Base-by-base conservation (phyloP, 2,113 vertebrate genomes). In the Ibidorhyncha struthersii region DNA sequence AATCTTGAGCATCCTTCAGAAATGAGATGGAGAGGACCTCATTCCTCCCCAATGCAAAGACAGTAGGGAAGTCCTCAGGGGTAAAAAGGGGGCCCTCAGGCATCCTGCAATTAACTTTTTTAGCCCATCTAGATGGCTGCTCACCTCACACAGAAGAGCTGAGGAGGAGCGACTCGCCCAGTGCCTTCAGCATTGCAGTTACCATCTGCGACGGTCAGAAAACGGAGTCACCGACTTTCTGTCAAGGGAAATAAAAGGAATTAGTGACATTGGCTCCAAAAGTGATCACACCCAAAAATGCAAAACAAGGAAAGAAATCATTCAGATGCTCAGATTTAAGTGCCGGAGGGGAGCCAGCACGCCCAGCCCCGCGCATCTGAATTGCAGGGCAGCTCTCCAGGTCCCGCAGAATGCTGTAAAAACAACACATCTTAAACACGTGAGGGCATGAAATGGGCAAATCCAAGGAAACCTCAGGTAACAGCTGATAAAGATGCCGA, bases 71-170 rank as follows among this genome's bases (percentile, higher is more conserved):
- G 22, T 22, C 10, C 29, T 27, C 0, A 1, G 29, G 9, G 1
- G 8, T 12, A 9, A 23, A 47, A 19, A 41, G 9, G 40, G 10
- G 9, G 30, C 29, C 4, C 26, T 21, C 30, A 29, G 22, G 11
- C 43, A 79, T 7, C 6, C 36, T 52, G 29, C 10, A 40, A 0
- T 17, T n/a, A 16, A 43, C 2, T 1, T 8, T 71, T 72, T 50
- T n/a, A 55, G 32, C 49, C 36, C 6, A 1, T 49, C 34, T 55
- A 32, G 36, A 9, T 21, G 55, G 50, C 49, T 87, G 70, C 96
- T 96, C 82, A 97, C 97, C 96, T 97, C 95, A 96, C 93, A 80
- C 66, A 77, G 91, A 95, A 77, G 78, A 86, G 95, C 82, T 85
- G 94, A 96, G 93, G 92, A 92, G 86, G 62, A 95, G 30, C 36